Base-by-base conservation (phyloP, 2,113 vertebrate genomes). In the Rallus limicola region DNA sequence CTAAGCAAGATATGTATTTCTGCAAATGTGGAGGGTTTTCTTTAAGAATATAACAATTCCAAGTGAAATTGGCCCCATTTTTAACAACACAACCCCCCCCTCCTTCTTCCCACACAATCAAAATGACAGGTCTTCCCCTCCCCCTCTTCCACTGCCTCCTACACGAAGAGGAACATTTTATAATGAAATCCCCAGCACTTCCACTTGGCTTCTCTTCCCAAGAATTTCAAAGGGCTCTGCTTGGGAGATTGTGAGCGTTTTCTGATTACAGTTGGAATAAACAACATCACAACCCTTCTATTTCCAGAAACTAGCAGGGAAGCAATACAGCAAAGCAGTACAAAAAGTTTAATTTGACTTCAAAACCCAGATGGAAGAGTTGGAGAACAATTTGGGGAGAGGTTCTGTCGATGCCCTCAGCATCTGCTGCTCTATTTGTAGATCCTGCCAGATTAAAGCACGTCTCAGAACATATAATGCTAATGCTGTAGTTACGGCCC, bases 341-440 rank as follows among this genome's bases (percentile, higher is more conserved):
- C 52, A 28, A 60, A 79, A 83, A 86, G 62, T 93, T 92, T 84
- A 53, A 8, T 82, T 48, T 75, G 46, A 42, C n/a, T 89, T 67
- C 88, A 42, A 78, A 81, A 70, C 58, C 77, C 77, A 92, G 85
- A 86, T 86, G 88, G 94, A 65, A 71, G 84, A 88, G 40, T 17
- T 86, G 90, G 93, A 88, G 62, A 88, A 88, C 85, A 70, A 46
- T 82, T 36, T 53, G n/a, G 20, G 90, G 62, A 86, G 81, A 93
- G 76, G 81, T 83, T 82, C 77, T 62, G 20, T 20, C 8, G 1
- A 36, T 88, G 80, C 72, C 93, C 90, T 78, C 80, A 85, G 83
- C 75, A 91, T 85, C 87, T 88, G 83, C 84, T 82, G 95, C 65
- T 94, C 90, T 88, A 29, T 88, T 82, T 82, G 83, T 70, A 79